These are phyloP conservation scores for Phenacoccus solenopsis DNA, from an alignment of 1,140 invertebrate species.

Conservation along the genomic window DNA sequence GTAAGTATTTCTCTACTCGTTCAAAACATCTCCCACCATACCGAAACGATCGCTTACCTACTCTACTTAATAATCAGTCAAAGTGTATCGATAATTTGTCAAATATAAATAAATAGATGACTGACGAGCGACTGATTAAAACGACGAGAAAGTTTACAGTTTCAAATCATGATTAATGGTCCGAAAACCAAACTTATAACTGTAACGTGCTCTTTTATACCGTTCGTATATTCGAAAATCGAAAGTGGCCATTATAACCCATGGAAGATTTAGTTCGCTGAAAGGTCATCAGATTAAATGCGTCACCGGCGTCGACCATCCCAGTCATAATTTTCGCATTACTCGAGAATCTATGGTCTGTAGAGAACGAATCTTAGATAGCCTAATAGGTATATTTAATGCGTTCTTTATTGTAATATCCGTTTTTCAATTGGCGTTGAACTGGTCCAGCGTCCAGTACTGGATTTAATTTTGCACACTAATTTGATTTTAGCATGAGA, in stretches of 20 bases:
- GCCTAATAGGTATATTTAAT: no score
- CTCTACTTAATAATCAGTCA: no score
- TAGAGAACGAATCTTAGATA: no score
- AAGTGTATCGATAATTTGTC: neutral
- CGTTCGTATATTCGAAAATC: neutral
- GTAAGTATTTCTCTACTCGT: no score
- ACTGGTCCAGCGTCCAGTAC: no score
- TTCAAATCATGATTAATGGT: slow-evolving; percentile 2
- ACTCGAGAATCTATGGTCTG: no score
- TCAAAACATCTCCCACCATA: no score
- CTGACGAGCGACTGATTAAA: neutral
- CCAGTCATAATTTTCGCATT: neutral
- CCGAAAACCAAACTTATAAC: slow-evolving; percentile 1
- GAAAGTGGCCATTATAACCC: neutral
- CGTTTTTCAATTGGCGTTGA: no score
- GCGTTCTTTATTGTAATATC: no score
- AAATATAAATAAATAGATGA: neutral
- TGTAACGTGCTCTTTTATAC: neutral
- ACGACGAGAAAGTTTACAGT: neutral
- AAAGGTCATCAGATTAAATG: neutral
- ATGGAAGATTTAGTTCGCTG: neutral
- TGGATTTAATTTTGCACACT: no score
- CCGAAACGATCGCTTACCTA: no score
- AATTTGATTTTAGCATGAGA: no score
- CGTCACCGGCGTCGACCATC: neutral